A percentile compares a stretch with the other conserved stretches of the same genome.
phyloP scores from a whole-genome alignment of 2,797 vertebrate species.

The Pseudomugil gertrudae region DNA sequence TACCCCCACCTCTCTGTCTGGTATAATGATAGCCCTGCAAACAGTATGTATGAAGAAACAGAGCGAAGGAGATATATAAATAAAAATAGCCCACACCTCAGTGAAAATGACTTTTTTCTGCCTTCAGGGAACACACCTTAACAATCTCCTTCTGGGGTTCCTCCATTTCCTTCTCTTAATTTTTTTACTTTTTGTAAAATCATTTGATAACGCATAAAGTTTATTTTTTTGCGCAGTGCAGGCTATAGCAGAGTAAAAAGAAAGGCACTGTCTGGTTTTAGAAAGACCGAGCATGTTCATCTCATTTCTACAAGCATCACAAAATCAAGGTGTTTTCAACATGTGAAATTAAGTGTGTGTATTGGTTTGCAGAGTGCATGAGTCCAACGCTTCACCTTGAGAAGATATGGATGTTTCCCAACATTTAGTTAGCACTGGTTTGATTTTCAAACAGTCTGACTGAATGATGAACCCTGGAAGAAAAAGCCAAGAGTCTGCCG shows the following conservation, averaged over 20 bases:
- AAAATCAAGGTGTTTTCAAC: conserved; percentile 76
- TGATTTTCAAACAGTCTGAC: conserved; percentile 43
- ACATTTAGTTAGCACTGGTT: conserved; percentile 54
- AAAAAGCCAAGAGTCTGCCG: conserved; percentile 45
- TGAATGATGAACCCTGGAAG: conserved; percentile 36
- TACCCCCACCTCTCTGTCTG: conserved; percentile 81
- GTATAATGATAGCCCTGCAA: conserved; percentile 87
- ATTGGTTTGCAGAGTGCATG: conserved; percentile 48
- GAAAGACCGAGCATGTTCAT: conserved; percentile 79
- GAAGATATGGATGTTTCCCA: conserved; percentile 68
- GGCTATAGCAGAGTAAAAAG: conserved; percentile 62
- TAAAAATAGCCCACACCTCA: conserved; percentile 85
- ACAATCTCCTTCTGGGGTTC: conserved; percentile 66
- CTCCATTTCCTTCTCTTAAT: conserved; percentile 77
- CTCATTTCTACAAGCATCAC: conserved; percentile 79
- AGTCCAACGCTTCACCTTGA: conserved; percentile 71
- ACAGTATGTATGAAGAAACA: conserved; percentile 86
- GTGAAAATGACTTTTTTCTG: conserved; percentile 87
- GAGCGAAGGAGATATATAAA: conserved; percentile 83
- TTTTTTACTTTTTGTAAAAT: conserved; percentile 67
- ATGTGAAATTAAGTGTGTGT: conserved; percentile 59
- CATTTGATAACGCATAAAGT: conserved; percentile 82
- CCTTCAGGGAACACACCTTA: conserved; percentile 85
- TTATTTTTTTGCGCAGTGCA: conserved; percentile 74
- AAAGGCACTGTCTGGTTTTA: conserved; percentile 59